Evolutionary conservation across 2,113 vertebrate genomes (phyloP).

Genomic region (Raja brachyura): DNA sequence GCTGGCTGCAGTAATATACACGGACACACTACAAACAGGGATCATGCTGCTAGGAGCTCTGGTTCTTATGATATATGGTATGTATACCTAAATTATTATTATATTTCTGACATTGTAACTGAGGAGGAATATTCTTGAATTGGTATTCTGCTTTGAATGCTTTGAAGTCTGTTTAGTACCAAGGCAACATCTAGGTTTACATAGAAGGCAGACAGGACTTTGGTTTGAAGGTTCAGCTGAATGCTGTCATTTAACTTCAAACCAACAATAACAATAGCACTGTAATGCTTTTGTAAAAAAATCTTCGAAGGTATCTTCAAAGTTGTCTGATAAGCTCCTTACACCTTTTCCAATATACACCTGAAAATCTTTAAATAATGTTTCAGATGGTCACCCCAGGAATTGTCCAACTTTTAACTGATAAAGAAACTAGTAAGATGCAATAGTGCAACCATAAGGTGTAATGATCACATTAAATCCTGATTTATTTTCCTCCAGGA

Average conservation of each 20-base stretch:
- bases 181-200: no score
- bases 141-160: neutral
- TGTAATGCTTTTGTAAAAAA: neutral
- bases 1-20: constrained; percentile 94
- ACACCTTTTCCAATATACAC: neutral
- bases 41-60: constrained; percentile 85
- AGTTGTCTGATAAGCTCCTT: neutral
- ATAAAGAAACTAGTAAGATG: neutral
- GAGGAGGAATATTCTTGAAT: neutral
- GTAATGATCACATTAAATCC: neutral
- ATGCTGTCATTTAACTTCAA: neutral
- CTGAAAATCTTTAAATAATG: neutral
- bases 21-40: constrained; percentile 78
- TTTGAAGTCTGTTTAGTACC: no score
- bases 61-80: constrained; percentile 78
- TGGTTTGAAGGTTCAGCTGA: neutral
- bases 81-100: constrained; percentile 57
- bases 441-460: neutral
- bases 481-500: neutral
- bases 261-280: neutral
- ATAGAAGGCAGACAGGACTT: neutral
- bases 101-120: constrained; percentile 2
- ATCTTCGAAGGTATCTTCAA: neutral
- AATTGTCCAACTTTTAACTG: neutral
- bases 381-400: neutral